Base-by-base conservation (phyloP, 2,888 invertebrate genomes). In the Rhagonycha fulva region DNA sequence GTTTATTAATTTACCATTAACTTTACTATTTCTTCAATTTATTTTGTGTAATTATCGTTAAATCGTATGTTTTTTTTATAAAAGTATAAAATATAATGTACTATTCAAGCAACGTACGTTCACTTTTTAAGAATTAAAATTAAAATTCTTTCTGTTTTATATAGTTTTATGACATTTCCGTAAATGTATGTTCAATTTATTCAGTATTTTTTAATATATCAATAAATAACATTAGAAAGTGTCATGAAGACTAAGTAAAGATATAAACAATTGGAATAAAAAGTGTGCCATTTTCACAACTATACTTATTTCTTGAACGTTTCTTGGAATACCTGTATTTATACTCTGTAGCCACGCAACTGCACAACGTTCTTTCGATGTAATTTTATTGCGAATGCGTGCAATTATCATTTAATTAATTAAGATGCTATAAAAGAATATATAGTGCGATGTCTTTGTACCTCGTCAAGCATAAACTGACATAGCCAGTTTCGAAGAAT, bases 361-460 rank as follows among this genome's bases (percentile, higher is more conserved):
- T 72, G 32, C 66, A 63, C 67, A 71, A 72, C 72, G 74, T 70
- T 68, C 72, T 68, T 60, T 66, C 70, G 69, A 68, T 73, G 75
- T 24, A 61, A 76, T 75, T 78, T 76, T 76, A 79, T 76, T 74
- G 70, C 74, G 30, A 72, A 71, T 69, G 69, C 28, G 62, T 19
- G 76, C 71, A 80, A 79, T 79, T 80, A 79, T 77, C 79, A 78
- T 79, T 79, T 76, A 78, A 79, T 78, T 79, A 77, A 80, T 80
- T 80, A 79, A 80, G 79, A 79, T 78, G 76, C 80, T 79, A 78
- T 76, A 78, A 77, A 77, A 68, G 76, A 78, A 78, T 77, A 78
- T 78, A 76, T 75, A 72, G 76, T 63, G 71, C 75, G 24, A 75
- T 68, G 73, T 66, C 68, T 71, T 72, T 23, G 63, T 66, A 68